Percentiles rank a stretch among this genome's conserved stretches.
These are phyloP conservation scores for Amaurobius ferox DNA, from an alignment of 2,888 invertebrate species.

Conservation along the genomic window DNA sequence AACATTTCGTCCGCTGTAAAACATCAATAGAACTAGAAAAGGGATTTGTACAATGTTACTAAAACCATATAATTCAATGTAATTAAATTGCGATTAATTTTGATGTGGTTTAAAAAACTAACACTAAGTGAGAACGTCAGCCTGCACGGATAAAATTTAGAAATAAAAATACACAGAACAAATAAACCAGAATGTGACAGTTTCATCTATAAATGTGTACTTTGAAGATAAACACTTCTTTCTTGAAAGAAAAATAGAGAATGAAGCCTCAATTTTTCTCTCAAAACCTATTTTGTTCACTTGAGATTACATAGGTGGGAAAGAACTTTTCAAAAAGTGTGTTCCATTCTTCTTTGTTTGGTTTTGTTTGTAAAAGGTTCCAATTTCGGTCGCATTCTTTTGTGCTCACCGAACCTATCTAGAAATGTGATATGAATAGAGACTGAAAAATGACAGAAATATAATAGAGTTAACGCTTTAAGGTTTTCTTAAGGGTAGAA, in stretches of 20 bases:
- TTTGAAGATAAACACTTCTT: constrained; percentile 54
- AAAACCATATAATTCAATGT: too few relatives aligned
- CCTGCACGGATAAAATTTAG: too few relatives aligned
- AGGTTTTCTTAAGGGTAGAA: too few relatives aligned
- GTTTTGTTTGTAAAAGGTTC: constrained; percentile 20
- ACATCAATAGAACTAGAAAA: too few relatives aligned
- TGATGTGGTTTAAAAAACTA: too few relatives aligned
- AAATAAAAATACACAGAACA: too few relatives aligned
- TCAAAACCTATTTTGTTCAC: constrained; percentile 40
- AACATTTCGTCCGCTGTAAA: too few relatives aligned
- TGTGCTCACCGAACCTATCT: not conserved
- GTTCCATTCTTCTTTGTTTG: not conserved
- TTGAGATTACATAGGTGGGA: constrained; percentile 47
- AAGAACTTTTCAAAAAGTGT: constrained; percentile 16
- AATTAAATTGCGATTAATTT: too few relatives aligned
- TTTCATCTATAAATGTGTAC: constrained; percentile 61
- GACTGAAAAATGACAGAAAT: not conserved
- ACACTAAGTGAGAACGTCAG: too few relatives aligned
- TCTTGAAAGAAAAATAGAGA: constrained; percentile 26
- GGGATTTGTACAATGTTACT: too few relatives aligned
- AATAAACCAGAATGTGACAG: constrained; percentile 60
- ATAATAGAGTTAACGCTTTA: too few relatives aligned
- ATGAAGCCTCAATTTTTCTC: constrained; percentile 31
- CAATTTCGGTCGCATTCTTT: constrained; percentile 3
- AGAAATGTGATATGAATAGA: not conserved